phyloP scores from a whole-genome alignment of 2,113 vertebrate species.

The Pollachius pollachius region DNA sequence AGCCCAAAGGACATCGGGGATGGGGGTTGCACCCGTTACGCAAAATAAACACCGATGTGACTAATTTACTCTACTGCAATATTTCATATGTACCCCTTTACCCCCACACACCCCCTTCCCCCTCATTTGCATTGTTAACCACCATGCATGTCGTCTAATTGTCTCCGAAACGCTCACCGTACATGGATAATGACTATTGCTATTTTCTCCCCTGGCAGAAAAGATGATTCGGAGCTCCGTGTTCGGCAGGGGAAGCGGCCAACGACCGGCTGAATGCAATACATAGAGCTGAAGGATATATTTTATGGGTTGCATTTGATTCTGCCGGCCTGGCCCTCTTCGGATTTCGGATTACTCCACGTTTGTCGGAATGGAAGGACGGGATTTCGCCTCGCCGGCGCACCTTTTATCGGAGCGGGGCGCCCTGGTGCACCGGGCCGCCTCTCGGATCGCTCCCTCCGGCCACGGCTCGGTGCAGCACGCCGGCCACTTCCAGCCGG shows the following conservation, averaged over 20 bases:
- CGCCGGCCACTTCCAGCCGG: slow-evolving; percentile 86
- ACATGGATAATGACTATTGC: no score
- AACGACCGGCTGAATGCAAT: slow-evolving; percentile 70
- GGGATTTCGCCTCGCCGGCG: slow-evolving; percentile 91
- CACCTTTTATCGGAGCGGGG: slow-evolving; percentile 90
- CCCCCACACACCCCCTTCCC: no score
- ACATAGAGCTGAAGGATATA: slow-evolving; percentile 67
- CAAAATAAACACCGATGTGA: no score
- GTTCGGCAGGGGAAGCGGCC: slow-evolving; percentile 60
- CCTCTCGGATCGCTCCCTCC: slow-evolving; percentile 83
- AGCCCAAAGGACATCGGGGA: no score
- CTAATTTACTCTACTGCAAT: no score
- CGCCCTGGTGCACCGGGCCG: slow-evolving; percentile 85
- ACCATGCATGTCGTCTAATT: no score
- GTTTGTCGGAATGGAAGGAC: slow-evolving; percentile 87
- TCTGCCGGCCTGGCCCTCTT: slow-evolving; percentile 57
- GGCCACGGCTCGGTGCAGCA: slow-evolving; percentile 86
- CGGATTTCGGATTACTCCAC: slow-evolving; percentile 74
- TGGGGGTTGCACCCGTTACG: no score
- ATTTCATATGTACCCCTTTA: no score
- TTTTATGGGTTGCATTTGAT: slow-evolving; percentile 75
- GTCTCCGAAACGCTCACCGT: no score
- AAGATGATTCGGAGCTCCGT: slow-evolving; percentile 75
- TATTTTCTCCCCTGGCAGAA: slow-evolving; percentile 62
- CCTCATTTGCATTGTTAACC: no score